Evolutionary conservation across 2,113 vertebrate species (phyloP).

Genomic region (Martes martes): DNA sequence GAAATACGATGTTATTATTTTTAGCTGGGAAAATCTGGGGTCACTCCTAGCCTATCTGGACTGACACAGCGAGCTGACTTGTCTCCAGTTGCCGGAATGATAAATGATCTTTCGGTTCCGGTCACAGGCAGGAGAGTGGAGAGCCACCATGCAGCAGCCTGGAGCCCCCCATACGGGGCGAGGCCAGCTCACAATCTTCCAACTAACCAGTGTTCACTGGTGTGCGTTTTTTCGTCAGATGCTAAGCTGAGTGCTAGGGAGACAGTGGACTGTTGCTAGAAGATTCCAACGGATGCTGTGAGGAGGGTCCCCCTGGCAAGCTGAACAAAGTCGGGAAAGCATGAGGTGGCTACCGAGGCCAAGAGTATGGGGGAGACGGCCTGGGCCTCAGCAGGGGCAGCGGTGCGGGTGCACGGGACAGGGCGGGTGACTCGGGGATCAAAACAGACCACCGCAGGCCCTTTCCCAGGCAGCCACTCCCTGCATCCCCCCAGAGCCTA

Average conservation of each 20-base stretch:
- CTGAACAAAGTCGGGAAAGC: neutral
- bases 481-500: neutral
- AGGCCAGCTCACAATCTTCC: neutral
- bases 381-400: neutral
- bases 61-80: neutral
- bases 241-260: neutral
- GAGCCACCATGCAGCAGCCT: neutral
- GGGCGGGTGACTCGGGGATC: fast-evolving
- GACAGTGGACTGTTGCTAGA: neutral
- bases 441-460: neutral
- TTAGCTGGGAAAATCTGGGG: neutral
- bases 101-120: neutral
- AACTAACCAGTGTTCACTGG: neutral
- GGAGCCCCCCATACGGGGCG: neutral
- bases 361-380: neutral
- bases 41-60: neutral
- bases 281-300: neutral
- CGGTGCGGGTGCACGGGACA: fast-evolving
- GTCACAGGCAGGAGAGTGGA: neutral
- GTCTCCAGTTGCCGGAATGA: neutral
- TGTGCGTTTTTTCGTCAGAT: neutral
- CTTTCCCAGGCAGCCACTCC: neutral
- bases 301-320: neutral
- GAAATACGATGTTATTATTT: neutral
- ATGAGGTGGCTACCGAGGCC: neutral